Evolutionary conservation across 2,113 vertebrate species (phyloP), one percentile per base, ranked within the genome.

Genomic region (Talpa occidentalis): DNA sequence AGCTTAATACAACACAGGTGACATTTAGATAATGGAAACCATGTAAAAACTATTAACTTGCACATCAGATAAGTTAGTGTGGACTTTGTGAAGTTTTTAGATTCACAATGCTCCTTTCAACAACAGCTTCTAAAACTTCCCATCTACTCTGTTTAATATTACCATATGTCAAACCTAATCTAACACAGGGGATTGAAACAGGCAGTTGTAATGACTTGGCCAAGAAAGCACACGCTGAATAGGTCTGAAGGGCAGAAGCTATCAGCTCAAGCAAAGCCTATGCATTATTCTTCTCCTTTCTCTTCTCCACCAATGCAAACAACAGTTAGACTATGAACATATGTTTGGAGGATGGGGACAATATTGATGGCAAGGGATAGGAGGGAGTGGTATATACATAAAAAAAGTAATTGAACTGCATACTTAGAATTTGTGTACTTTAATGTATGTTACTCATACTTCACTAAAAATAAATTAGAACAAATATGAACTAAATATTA

Each of bases 401-500:
- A 15, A 67, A 78, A n/a, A 89, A 35, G n/a, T 82, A 80, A 66
- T 59, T 70, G 35, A 90, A 7, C 16, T 47, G 6, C n/a, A 73
- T 35, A 37, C 17, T 60, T 87, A 44, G 22, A 42, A 74, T 83
- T 64, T 60, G 26, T 47, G 17, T 76, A 14, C 24, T 64, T 56
- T 15, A 47, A 32, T 52, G 3, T 40, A 37, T 35, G 11, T 37
- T 22, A 21, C 12, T 40, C 64, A 62, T n/a, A 79, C n/a, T 44
- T 94, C 22, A 54, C 42, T 35, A 64, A 90, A 88, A 78, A n/a
- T 47, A 87, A 88, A 90, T n/a, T 66, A 82, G 83, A 79, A 87
- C n/a, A 52, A 67, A 49, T 42, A 59, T 54, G 10, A 12, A 35
- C 54, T 73, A 93, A 56, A 70, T 80, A 64, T 49, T 74, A 17